Conservation (phyloP, 2,113 vertebrate species). For the Bubo blakistoni region DNA sequence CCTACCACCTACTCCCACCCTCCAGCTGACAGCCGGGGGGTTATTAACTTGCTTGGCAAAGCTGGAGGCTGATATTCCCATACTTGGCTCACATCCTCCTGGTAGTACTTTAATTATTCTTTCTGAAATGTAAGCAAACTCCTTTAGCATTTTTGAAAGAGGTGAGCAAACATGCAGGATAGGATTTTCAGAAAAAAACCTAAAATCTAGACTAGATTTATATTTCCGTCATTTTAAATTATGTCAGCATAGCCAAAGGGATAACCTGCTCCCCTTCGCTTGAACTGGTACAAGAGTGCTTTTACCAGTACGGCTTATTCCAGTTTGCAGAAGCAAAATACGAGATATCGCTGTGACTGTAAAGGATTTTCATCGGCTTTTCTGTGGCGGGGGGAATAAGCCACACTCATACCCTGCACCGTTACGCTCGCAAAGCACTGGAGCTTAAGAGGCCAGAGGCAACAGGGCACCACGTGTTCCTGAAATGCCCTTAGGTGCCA, state of each 20-base stretch:
- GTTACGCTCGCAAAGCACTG: background rate
- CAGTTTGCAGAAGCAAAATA: background rate
- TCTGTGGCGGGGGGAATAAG: background rate
- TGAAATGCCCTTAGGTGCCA: background rate
- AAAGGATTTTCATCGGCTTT: background rate
- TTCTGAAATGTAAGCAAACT: background rate
- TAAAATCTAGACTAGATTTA: background rate
- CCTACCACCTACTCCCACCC: conserved; percentile 43
- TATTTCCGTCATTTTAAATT: accelerated
- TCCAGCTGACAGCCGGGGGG: background rate
- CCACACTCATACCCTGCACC: accelerated
- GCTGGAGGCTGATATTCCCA: background rate
- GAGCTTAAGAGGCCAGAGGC: background rate
- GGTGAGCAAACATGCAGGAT: accelerated
- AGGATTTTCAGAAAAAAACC: background rate
- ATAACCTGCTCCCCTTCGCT: background rate
- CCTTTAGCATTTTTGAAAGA: background rate
- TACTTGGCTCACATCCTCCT: conserved; percentile 6
- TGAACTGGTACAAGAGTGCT: background rate
- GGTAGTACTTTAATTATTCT: background rate
- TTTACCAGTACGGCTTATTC: background rate
- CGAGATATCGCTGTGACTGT: background rate
- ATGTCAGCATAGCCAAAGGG: accelerated
- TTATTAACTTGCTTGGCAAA: background rate
- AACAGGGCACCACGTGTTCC: accelerated